Base-by-base conservation (phyloP, 2,888 invertebrate species). In the Leucania comma region DNA sequence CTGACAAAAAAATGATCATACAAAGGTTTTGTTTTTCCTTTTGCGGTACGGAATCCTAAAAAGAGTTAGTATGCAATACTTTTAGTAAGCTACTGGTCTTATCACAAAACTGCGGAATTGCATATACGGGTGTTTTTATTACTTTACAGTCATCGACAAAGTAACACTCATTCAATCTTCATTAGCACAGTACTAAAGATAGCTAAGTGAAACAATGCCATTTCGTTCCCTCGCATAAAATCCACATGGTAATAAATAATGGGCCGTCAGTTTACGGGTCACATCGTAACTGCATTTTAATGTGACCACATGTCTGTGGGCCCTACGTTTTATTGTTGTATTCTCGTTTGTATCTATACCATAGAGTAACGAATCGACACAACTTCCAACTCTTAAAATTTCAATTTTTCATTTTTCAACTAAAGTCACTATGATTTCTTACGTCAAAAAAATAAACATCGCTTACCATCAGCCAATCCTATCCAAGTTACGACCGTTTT, bases 201-300 rank as follows among this genome's bases (percentile, higher is more conserved):
- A 20, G 17, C 42, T 42, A 83, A 79, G 63, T 78, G 70, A 80
- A 82, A 81, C 78, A 77, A 85, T 83, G 69, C 83, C 78, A 83
- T 86, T 87, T 73, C 71, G 75, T 72, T 35, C 66, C 53, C 71
- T 62, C 60, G 69, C 82, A 81, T 86, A 87, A 88, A 86, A 84
- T 79, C 73, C 68, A 59, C 68, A 60, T 75, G 81, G 80, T 72
- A 80, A 88, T 89, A 88, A 90, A 89, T 90, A 88, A 89, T 85
- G 83, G 82, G 72, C 75, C 70, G 84, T 83, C 82, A 80, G 85
- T 87, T 88, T 85, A 86, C 84, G 84, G 89, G 86, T 84, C 87
- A 84, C 75, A 81, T 82, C 78, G 90, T 88, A 87, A 88, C 86
- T 86, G 86, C 84, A 83, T 84, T 89, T 90, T 88, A 89, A 90